Conservation (phyloP, 2,113 vertebrate species). For the Ptyas mucosa region DNA sequence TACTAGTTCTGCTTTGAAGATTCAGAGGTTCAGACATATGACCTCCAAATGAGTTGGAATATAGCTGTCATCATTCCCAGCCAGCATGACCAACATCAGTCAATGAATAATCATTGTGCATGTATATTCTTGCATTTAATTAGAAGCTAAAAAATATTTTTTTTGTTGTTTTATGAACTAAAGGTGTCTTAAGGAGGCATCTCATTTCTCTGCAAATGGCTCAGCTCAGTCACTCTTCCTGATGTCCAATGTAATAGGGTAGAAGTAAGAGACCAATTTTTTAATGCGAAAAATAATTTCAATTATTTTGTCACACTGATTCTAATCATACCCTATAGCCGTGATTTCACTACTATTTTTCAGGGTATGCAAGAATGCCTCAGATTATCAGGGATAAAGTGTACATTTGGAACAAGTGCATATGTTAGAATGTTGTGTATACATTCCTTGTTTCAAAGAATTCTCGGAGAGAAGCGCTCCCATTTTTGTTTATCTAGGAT, state of each 20-base stretch:
- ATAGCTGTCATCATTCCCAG: background rate
- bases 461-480: background rate
- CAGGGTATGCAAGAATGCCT: background rate
- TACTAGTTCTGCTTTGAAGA: background rate
- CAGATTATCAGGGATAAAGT: background rate
- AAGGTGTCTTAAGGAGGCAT: conserved; percentile 49
- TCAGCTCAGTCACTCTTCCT: conserved; percentile 68
- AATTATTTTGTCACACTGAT: background rate
- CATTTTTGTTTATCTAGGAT: background rate
- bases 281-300: background rate
- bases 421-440: background rate
- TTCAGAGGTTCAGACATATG: background rate
- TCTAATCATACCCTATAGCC: no score
- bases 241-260: conserved; percentile 73
- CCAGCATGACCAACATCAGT: background rate
- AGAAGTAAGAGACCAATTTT: conserved; percentile 68
- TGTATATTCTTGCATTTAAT: background rate
- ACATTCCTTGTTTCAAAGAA: background rate
- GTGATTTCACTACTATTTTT: background rate
- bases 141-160: background rate
- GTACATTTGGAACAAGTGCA: background rate
- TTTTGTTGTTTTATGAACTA: conserved; percentile 22
- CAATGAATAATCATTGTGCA: background rate
- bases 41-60: background rate
- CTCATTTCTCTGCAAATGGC: conserved; percentile 73